Base-by-base conservation (phyloP, 2,113 vertebrate species). In the Heptranchias perlo region DNA sequence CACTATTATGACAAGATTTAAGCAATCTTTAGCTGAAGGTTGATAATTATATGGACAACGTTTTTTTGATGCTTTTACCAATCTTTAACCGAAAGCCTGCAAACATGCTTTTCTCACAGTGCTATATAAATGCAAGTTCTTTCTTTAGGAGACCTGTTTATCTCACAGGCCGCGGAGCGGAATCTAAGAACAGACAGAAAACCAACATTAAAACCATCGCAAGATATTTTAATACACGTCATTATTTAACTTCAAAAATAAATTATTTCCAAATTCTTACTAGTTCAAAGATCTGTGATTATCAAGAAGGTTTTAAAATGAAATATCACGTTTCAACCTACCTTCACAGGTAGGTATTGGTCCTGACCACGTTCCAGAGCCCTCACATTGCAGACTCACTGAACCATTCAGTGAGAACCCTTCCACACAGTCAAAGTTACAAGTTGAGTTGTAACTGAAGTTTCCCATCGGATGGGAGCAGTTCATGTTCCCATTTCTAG, bases 271-370 rank as follows among this genome's bases (percentile, higher is more conserved):
- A 58, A 62, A 39, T 62, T 93, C 14, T 93, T 35, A n/a, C 58
- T 16, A 58, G 8, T 31, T 18, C 54, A 35, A 52, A 91, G 89
- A 25, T 31, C 35, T 28, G 35, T 64, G 16, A 62, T 93, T 21
- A 44, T n/a, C 6, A 35, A 58, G 14, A 31, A 39, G 18, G 21
- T 13, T 58, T 89, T 89, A 89, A 54, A 89, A 11, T 89, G 49
- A 89, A 89, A 58, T 31, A 21, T 44, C 4, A 47, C 18, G 44
- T 49, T 91, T 52, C 28, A 73, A 21, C 93, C 96, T 96, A 99
- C 98, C 67, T 98, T 98, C 96, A 97, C 99, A 99, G 6, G 96
- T 96, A 6, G 98, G 98, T 0, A 95, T 96, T 0, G 96, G 91
- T 0, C 97, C 96, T 0, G 98, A 98, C 98, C 98, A 99, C 4